phyloP scores from a whole-genome alignment of 2,797 vertebrate species.

The Ceryle rudis region DNA sequence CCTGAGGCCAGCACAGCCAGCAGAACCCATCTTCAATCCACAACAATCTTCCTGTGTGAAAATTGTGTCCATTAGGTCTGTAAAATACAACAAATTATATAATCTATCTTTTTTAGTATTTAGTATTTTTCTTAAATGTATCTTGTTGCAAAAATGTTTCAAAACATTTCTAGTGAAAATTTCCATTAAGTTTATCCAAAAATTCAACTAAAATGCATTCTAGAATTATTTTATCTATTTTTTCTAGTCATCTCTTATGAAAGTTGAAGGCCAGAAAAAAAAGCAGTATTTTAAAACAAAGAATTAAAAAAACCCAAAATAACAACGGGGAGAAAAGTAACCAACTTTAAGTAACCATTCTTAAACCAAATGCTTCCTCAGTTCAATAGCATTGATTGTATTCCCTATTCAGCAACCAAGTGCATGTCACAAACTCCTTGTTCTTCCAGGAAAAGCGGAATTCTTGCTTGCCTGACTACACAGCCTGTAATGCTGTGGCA shows the following conservation, averaged over 20 bases:
- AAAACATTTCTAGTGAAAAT: neutral
- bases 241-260: neutral
- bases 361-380: neutral
- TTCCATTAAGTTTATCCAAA: neutral
- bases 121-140: neutral
- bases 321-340: neutral
- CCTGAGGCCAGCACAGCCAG: neutral
- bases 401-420: neutral
- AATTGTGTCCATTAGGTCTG: neutral
- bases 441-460: neutral
- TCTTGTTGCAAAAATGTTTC: neutral
- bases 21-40: neutral
- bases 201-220: neutral
- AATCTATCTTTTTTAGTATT: neutral
- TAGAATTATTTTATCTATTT: neutral
- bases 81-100: neutral
- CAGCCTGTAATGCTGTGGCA: neutral
- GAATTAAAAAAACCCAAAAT: neutral
- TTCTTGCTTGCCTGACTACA: neutral
- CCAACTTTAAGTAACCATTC: neutral
- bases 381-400: neutral
- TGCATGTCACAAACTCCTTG: neutral
- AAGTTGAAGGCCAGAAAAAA: neutral
- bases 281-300: neutral
- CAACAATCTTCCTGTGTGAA: neutral